Conservation (phyloP, 2,797 vertebrate genomes). For the Malacoraja senta region DNA sequence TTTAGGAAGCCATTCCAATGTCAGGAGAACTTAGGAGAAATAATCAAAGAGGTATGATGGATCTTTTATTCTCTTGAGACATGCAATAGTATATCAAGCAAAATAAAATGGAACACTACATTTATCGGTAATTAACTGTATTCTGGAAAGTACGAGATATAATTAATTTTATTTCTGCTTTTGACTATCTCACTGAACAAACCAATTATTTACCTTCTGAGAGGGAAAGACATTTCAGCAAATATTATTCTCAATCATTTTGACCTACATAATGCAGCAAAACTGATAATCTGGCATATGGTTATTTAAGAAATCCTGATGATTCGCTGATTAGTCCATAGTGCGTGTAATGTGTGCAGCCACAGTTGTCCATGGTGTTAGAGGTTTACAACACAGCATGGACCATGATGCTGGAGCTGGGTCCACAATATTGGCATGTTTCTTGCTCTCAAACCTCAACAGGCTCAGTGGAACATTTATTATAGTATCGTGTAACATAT, state of each 20-base stretch:
- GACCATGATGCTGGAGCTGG: too few relatives aligned
- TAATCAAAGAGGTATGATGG: conserved; percentile 67
- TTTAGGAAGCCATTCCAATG: conserved; percentile 73
- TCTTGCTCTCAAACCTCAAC: too few relatives aligned
- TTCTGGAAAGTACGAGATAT: neutral
- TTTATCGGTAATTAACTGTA: neutral
- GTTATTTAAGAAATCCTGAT: too few relatives aligned
- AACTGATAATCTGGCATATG: too few relatives aligned
- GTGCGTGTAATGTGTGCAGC: too few relatives aligned
- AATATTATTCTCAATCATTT: neutral
- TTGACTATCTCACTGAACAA: neutral
- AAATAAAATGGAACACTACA: neutral
- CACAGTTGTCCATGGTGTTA: too few relatives aligned
- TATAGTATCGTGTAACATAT: too few relatives aligned
- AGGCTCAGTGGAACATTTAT: too few relatives aligned
- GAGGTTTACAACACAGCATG: too few relatives aligned
- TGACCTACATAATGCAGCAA: neutral
- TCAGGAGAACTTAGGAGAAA: conserved; percentile 67
- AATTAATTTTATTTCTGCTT: neutral
- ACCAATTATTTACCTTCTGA: neutral
- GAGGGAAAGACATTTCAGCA: neutral
- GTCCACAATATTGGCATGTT: too few relatives aligned
- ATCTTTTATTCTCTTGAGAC: neutral
- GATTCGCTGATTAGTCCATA: too few relatives aligned
- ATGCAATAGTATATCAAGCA: neutral